Evolutionary conservation across 2,888 invertebrate species (phyloP).

Genomic region (Acrobasis repandana): DNA sequence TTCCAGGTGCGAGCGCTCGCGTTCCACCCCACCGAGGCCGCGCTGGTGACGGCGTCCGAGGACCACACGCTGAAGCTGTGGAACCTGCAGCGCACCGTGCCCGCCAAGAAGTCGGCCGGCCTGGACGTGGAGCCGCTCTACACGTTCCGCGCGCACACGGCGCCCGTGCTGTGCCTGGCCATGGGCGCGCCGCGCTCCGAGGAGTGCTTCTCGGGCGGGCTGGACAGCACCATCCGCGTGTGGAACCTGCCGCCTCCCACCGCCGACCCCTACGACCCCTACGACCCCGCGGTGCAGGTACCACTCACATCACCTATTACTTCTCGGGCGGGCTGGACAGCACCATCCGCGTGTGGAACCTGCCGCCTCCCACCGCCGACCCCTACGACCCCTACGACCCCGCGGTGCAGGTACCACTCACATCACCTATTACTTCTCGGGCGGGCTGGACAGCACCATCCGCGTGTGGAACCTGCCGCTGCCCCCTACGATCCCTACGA

Average conservation of each 20-base stretch:
- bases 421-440: neutral
- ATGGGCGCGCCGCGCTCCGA: slow-evolving; percentile 97
- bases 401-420: slow-evolving; percentile 85
- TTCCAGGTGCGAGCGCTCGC: slow-evolving; percentile 90
- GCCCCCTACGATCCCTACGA: slow-evolving; percentile 99
- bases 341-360: slow-evolving; percentile 98
- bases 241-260: slow-evolving; percentile 98
- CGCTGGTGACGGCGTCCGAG: slow-evolving; percentile 98
- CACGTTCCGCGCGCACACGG: slow-evolving; percentile 98
- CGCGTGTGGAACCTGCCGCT: slow-evolving; percentile 98
- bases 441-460: too few species aligned
- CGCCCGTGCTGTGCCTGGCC: slow-evolving; percentile 96
- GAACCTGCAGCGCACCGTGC: slow-evolving; percentile 99
- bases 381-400: slow-evolving; percentile 99
- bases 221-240: slow-evolving; percentile 97
- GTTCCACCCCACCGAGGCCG: slow-evolving; percentile 97
- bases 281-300: slow-evolving; percentile 94
- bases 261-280: slow-evolving; percentile 98
- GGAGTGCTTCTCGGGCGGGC: slow-evolving; percentile 97
- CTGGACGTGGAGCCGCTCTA: slow-evolving; percentile 99
- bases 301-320: too few species aligned
- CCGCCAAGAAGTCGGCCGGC: slow-evolving; percentile 97
- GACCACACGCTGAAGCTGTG: slow-evolving; percentile 99
- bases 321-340: too few species aligned
- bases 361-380: slow-evolving; percentile 97